A percentile compares a stretch with the other conserved stretches of the same genome.
Conservation (phyloP, 2,888 invertebrate species). For the Pegoplata infirma region DNA sequence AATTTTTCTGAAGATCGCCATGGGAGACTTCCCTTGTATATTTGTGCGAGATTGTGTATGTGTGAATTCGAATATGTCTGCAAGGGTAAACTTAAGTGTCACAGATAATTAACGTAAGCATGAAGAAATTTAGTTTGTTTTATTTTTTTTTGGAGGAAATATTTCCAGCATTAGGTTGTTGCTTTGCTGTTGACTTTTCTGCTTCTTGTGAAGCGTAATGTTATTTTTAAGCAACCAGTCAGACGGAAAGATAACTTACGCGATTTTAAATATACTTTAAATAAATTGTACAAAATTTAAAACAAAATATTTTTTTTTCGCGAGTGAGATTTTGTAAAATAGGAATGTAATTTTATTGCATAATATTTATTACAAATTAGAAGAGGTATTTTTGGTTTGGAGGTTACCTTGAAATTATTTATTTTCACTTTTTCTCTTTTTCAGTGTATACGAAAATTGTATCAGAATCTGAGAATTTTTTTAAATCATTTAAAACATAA, state of each 20-base stretch:
- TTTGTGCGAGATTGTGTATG: not conserved
- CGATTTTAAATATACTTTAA: slow-evolving; percentile 6
- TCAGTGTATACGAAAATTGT: too few species aligned
- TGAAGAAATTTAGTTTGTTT: slow-evolving; percentile 35
- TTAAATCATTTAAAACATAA: too few species aligned
- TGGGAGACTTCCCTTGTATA: slow-evolving; percentile 28
- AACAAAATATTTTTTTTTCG: not conserved
- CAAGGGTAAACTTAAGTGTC: slow-evolving; percentile 60
- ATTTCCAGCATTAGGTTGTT: slow-evolving; percentile 9
- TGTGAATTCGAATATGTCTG: slow-evolving; percentile 31
- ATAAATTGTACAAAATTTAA: not conserved
- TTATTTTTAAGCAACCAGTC: slow-evolving; percentile 31
- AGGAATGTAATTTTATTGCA: too few species aligned
- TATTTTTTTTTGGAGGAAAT: slow-evolving; percentile 10
- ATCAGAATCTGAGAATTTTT: too few species aligned
- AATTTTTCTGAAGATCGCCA: too few species aligned
- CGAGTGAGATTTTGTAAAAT: not conserved
- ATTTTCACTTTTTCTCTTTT: too few species aligned
- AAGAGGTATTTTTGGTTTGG: too few species aligned
- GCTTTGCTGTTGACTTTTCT: slow-evolving; percentile 1
- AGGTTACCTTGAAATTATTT: too few species aligned
- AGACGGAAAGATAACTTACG: slow-evolving; percentile 38
- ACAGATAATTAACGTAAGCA: slow-evolving; percentile 60
- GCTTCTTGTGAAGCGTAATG: slow-evolving; percentile 1
- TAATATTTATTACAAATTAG: too few species aligned